Conservation (phyloP, 2,888 invertebrate species). For the Tinea semifulvella region DNA sequence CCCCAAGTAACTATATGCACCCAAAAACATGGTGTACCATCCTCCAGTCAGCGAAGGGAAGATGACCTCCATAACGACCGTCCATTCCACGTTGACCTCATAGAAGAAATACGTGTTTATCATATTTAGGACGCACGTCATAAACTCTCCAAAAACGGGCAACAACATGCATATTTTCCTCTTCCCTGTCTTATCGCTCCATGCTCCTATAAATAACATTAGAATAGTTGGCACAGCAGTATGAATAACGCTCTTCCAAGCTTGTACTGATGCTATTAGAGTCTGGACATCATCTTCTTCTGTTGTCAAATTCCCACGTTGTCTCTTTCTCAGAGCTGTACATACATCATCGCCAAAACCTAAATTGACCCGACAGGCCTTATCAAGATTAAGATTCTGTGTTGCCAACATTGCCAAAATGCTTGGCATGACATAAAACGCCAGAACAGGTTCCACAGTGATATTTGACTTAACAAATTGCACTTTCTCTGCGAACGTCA, state of each 20-base stretch:
- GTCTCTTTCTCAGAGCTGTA: slow-evolving; percentile 73
- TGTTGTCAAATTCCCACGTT: slow-evolving; percentile 71
- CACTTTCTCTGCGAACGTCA: slow-evolving; percentile 51
- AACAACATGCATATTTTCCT: slow-evolving; percentile 68
- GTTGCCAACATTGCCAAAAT: slow-evolving; percentile 76
- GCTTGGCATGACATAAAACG: slow-evolving; percentile 72
- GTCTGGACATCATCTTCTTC: slow-evolving; percentile 74
- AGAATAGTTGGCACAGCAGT: slow-evolving; percentile 61
- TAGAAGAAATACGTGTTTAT: slow-evolving; percentile 64
- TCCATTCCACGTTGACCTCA: slow-evolving; percentile 61
- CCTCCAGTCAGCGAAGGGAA: slow-evolving; percentile 63
- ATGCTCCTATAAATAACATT: slow-evolving; percentile 69
- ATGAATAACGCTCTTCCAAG: slow-evolving; percentile 64
- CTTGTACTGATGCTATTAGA: slow-evolving; percentile 61
- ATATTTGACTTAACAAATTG: slow-evolving; percentile 62
- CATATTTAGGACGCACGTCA: slow-evolving; percentile 57
- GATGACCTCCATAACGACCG: slow-evolving; percentile 61
- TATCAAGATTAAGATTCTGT: slow-evolving; percentile 85
- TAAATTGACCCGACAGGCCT: slow-evolving; percentile 85
- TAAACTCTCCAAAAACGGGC: slow-evolving; percentile 64
- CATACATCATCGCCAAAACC: slow-evolving; percentile 75
- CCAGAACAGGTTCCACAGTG: slow-evolving; percentile 73
- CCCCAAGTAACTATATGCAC: slow-evolving; percentile 68
- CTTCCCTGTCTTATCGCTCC: slow-evolving; percentile 68
- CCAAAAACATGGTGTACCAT: slow-evolving; percentile 66